Evolutionary conservation across 2,888 invertebrate genomes (phyloP).

Genomic region (Erebia epiphron): DNA sequence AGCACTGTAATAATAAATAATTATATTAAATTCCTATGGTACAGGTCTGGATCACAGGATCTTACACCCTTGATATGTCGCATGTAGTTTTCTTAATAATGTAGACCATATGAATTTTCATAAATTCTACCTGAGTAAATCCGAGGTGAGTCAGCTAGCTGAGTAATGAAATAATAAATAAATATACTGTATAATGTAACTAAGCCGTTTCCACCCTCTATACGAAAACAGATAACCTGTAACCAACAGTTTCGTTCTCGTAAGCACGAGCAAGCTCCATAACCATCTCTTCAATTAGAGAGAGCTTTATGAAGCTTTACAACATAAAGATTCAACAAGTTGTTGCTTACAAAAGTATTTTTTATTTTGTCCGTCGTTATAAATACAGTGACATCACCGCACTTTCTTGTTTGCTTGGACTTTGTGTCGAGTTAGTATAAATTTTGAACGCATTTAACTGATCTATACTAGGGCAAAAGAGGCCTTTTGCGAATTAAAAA

Average conservation of each 20-base stretch:
- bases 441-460: background rate
- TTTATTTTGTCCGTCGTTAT: background rate
- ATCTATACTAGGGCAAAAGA: background rate
- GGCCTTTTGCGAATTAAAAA: background rate
- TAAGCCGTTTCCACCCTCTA: no score
- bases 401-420: background rate
- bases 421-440: background rate
- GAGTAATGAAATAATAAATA: no score
- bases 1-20: no score
- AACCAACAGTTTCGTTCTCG: background rate
- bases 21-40: no score
- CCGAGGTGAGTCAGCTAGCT: no score
- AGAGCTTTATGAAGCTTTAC: conserved; percentile 5
- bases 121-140: no score
- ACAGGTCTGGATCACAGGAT: no score
- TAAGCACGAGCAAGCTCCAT: background rate
- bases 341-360: background rate
- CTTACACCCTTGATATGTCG: no score
- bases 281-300: conserved; percentile 3
- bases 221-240: no score
- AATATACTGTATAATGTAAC: no score
- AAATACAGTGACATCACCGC: background rate
- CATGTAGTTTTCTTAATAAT: no score
- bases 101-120: no score
- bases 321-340: conserved; percentile 12